phyloP scores from a whole-genome alignment of 2,797 vertebrate species.

The Coracias cyanogaster region DNA sequence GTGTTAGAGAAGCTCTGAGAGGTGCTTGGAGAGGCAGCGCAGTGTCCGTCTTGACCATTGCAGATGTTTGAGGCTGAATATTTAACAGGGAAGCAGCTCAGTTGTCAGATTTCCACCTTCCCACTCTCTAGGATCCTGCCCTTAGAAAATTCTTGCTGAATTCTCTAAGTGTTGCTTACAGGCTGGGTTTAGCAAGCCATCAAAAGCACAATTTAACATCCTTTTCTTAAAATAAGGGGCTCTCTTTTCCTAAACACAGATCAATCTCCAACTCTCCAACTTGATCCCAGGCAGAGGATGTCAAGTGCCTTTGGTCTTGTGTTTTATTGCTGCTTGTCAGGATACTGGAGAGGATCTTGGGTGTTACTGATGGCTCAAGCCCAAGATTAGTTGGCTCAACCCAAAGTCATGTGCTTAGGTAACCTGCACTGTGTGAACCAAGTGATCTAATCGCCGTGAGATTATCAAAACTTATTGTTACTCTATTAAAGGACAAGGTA shows the following conservation, averaged over 20 bases:
- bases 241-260: not conserved
- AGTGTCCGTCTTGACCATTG: not conserved
- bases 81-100: not conserved
- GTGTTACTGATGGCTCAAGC: not conserved
- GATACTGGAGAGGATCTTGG: not conserved
- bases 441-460: not conserved
- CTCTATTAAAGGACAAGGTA: not conserved
- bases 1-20: not conserved
- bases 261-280: not conserved
- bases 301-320: not conserved
- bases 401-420: not conserved
- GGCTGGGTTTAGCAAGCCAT: not conserved
- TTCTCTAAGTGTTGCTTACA: not conserved
- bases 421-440: not conserved
- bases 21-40: not conserved
- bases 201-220: not conserved
- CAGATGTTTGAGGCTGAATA: not conserved
- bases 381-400: not conserved
- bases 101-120: not conserved
- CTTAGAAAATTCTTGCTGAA: not conserved
- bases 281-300: not conserved
- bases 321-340: not conserved
- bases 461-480: not conserved
- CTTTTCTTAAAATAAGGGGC: not conserved
- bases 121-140: not conserved